A percentile compares a stretch with the other conserved stretches of the same genome.
phyloP scores from a whole-genome alignment of 92 coral and sea anemone species.

The Ricordea florida region DNA sequence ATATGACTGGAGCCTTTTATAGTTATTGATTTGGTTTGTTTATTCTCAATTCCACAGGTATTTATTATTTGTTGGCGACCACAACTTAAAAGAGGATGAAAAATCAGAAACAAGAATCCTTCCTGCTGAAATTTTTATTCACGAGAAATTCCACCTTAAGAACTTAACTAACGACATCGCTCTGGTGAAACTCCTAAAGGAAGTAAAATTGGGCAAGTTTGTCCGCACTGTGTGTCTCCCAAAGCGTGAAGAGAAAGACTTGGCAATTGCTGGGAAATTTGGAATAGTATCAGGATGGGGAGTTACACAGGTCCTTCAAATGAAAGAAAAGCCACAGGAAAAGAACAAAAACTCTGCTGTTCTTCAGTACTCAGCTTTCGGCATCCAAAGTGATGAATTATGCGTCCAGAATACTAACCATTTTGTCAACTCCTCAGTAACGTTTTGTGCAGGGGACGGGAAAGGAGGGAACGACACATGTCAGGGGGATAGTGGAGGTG shows the following conservation, averaged over 20 bases:
- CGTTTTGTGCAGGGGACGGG: conserved; percentile 49
- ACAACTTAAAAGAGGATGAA: background rate
- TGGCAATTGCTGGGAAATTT: background rate
- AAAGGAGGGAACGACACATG: conserved; percentile 40
- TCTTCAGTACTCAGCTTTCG: background rate
- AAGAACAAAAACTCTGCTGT: background rate
- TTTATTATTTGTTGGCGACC: background rate
- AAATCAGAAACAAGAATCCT: background rate
- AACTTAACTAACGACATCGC: background rate
- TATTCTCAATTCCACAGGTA: background rate
- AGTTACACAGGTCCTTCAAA: background rate
- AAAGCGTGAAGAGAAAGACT: background rate
- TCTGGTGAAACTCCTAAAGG: background rate
- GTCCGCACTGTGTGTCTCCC: background rate
- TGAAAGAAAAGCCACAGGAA: background rate
- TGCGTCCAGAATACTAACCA: background rate
- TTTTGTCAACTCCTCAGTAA: conserved; percentile 7
- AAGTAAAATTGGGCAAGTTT: background rate
- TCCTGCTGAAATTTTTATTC: background rate
- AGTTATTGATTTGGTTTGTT: no score
- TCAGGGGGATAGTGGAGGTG: conserved; percentile 52
- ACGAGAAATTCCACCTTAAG: background rate
- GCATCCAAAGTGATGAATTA: background rate
- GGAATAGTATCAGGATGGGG: background rate
- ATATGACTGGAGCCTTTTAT: no score